These are phyloP conservation scores for Drosophila sucinea DNA, from an alignment of 1,140 invertebrate genomes.

Conservation along the genomic window DNA sequence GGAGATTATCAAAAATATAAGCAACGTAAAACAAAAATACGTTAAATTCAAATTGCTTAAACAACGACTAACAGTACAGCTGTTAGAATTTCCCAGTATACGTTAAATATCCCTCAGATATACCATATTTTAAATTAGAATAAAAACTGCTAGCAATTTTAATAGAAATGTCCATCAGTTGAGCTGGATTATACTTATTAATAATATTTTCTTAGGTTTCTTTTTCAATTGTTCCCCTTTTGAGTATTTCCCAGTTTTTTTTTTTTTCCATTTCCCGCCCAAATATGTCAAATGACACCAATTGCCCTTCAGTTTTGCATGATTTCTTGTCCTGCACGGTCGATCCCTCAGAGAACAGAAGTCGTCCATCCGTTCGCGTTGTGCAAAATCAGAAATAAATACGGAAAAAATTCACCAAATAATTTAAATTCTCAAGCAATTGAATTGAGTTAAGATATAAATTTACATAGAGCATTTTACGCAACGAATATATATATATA, in stretches of 20 bases:
- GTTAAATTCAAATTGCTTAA: background rate
- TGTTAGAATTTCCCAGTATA: slow-evolving; percentile 26
- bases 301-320: slow-evolving; percentile 52
- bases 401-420: slow-evolving; percentile 17
- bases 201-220: background rate
- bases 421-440: slow-evolving; percentile 5
- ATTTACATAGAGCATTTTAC: background rate
- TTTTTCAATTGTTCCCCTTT: background rate
- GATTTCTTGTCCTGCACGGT: slow-evolving; percentile 57
- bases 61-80: slow-evolving; percentile 8
- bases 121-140: background rate
- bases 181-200: no score
- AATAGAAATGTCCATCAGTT: background rate
- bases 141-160: no score
- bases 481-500: background rate
- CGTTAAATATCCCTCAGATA: background rate
- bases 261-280: slow-evolving; percentile 33
- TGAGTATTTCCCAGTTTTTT: background rate
- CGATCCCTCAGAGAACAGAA: slow-evolving; percentile 30
- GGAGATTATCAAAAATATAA: background rate
- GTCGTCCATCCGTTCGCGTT: slow-evolving; percentile 1
- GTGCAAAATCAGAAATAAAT: slow-evolving; percentile 4
- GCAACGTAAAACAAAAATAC: background rate
- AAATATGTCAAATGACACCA: slow-evolving; percentile 14
- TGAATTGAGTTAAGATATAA: background rate